Evolutionary conservation across 1,140 invertebrate species (phyloP).

Genomic region (Elymnias hypermnestra): DNA sequence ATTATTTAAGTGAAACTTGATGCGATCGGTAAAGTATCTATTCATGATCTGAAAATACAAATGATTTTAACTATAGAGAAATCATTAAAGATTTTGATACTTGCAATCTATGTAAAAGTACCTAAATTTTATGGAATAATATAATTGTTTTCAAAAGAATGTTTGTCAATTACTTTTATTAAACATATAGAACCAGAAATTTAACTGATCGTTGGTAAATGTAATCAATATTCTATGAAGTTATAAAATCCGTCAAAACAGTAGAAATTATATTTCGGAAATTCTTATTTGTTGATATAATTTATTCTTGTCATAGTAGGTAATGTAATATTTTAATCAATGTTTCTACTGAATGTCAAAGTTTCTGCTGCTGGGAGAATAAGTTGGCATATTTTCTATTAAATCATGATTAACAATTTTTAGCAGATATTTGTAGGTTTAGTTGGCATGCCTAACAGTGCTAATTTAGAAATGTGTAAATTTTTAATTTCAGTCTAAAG

Average conservation of each 20-base stretch:
- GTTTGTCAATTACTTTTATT: slow-evolving; percentile 6
- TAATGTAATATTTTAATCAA: no score
- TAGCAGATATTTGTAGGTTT: no score
- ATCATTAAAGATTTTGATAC: neutral
- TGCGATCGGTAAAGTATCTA: slow-evolving; percentile 20
- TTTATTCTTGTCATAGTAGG: no score
- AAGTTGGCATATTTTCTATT: no score
- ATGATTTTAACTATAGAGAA: neutral
- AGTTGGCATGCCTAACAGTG: no score
- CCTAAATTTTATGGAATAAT: slow-evolving; percentile 9
- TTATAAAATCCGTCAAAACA: slow-evolving; percentile 17
- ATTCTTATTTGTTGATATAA: no score
- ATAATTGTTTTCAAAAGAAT: slow-evolving; percentile 6
- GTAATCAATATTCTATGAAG: slow-evolving; percentile 3
- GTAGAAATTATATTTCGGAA: neutral
- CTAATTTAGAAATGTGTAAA: no score
- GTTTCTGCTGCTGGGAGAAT: no score
- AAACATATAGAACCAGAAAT: slow-evolving; percentile 1
- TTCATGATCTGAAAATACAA: slow-evolving; percentile 9
- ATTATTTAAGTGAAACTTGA: slow-evolving; percentile 7
- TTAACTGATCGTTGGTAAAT: slow-evolving; percentile 23
- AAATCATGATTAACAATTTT: no score
- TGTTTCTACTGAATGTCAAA: no score
- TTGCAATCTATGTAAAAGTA: slow-evolving; percentile 9
- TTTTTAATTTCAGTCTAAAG: no score